Evolutionary conservation across 2,113 vertebrate genomes (phyloP).

Genomic region (Anseranas semipalmata): DNA sequence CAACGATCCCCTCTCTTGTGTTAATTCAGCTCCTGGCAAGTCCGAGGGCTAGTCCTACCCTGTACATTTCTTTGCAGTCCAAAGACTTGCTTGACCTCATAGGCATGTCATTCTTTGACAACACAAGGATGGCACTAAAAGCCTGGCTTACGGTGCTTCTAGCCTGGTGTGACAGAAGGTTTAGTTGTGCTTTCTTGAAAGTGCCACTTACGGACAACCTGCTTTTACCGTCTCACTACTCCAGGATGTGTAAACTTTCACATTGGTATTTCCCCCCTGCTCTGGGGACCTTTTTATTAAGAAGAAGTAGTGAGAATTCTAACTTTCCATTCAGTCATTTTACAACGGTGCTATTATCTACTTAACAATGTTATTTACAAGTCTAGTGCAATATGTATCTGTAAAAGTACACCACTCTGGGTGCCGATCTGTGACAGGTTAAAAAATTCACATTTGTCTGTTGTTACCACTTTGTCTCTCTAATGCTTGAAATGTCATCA

Average conservation of each 20-base stretch:
- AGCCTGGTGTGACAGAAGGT: not conserved
- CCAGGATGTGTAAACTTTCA: not conserved
- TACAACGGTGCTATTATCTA: conserved; percentile 67
- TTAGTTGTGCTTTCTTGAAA: not conserved
- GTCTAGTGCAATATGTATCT: conserved; percentile 72
- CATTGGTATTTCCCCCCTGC: not conserved
- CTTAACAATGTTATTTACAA: conserved; percentile 32
- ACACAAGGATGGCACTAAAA: not conserved
- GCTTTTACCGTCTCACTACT: conserved; percentile 31
- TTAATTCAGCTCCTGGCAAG: not conserved
- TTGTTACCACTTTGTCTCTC: conserved; percentile 46
- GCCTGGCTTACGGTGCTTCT: not conserved
- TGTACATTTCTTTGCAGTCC: not conserved
- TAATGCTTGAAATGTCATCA: conserved; percentile 23
- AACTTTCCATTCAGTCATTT: conserved; percentile 26
- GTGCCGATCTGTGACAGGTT: conserved; percentile 15
- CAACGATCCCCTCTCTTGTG: not conserved
- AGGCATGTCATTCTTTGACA: not conserved
- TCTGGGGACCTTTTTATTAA: conserved; percentile 33
- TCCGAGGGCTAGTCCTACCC: not conserved
- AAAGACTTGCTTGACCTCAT: not conserved
- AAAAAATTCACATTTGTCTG: not conserved
- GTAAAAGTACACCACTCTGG: not conserved
- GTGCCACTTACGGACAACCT: conserved; percentile 30
- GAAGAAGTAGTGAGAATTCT: not conserved